These are phyloP conservation scores for Cephalopterus ornatus DNA, from an alignment of 2,113 vertebrate genomes.

Conservation along the genomic window DNA sequence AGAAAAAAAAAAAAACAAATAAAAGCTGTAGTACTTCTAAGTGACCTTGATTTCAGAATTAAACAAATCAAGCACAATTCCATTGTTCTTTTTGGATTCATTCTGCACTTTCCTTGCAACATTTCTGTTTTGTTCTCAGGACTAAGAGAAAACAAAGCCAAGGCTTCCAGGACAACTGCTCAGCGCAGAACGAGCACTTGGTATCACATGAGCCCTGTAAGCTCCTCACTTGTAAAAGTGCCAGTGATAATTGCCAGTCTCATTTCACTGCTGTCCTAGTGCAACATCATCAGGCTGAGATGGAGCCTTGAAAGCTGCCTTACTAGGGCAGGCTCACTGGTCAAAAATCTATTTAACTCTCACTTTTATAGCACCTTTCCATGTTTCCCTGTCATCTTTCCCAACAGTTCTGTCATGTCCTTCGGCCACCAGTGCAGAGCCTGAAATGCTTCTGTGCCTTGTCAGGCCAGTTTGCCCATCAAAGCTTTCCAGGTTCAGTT, in stretches of 20 bases:
- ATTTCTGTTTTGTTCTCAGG: slow-evolving; percentile 58
- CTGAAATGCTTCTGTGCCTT: background rate
- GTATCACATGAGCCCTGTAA: background rate
- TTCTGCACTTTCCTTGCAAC: slow-evolving; percentile 64
- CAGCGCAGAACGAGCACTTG: background rate
- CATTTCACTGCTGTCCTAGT: background rate
- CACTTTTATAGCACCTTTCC: background rate
- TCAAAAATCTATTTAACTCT: background rate
- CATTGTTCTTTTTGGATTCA: slow-evolving; percentile 71
- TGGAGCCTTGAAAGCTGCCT: background rate
- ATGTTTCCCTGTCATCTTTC: background rate
- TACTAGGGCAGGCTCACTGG: background rate
- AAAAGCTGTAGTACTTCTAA: slow-evolving; percentile 74
- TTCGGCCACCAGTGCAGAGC: background rate
- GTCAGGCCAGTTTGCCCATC: background rate
- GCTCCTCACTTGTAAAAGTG: background rate
- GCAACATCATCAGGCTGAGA: background rate
- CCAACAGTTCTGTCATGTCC: background rate
- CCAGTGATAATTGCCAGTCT: slow-evolving; percentile 46
- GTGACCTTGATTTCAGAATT: slow-evolving; percentile 84
- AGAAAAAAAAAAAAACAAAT: slow-evolving; percentile 65
- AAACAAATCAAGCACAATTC: slow-evolving; percentile 70
- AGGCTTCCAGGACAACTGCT: slow-evolving; percentile 37
- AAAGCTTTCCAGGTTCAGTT: background rate
- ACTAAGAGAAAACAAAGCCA: slow-evolving; percentile 5